Base-by-base conservation (phyloP, 2,797 vertebrate genomes). In the Podargus strigoides region DNA sequence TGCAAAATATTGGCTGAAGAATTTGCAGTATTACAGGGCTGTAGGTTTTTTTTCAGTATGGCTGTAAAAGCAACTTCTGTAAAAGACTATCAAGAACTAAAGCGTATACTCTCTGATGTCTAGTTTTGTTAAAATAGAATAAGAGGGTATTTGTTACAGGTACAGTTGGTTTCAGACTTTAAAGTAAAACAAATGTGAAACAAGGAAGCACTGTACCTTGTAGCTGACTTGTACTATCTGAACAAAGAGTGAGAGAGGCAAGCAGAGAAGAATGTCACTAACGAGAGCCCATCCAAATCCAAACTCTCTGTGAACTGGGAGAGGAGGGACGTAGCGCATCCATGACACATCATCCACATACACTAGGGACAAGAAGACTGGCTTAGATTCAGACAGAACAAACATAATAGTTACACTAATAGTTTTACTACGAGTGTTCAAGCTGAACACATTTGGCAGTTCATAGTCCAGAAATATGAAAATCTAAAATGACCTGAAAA, bases 221-320 rank as follows among this genome's bases (percentile, higher is more conserved):
- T 99, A 99, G 97, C 98, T 99, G 96, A 99, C 98, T 98, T 99
- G 99, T 9, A 99, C 97, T 63, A 99, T 97, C 97, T 99, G 99
- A 60, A 99, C 70, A 75, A 99, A 99, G 96, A 99, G 23, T 15
- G 99, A 99, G 50, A 99, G 99, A 2, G 99, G 99, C 94, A 99
- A 64, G 89, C 98, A 99, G 91, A 99, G 98, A 16, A 99, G 98
- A 34, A 99, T 87, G 95, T 99, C 99, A 12, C 98, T 98, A 73
- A 99, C 97, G 10, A 99, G 98, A 14, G 98, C 98, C 99, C 99
- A 99, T 76, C 99, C 99, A 1, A 89, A 93, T 15, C 98, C 97
- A 30, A 97, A 99, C 50, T 98, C 99, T 53, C 98, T 97, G 94
- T 99, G 99, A 4, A 98, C 3, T 0, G 98, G 98, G 12, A 98